Percentiles rank a stretch among this genome's conserved stretches.
Evolutionary conservation across 2,113 vertebrate genomes (phyloP).

Genomic region (Colius striatus): DNA sequence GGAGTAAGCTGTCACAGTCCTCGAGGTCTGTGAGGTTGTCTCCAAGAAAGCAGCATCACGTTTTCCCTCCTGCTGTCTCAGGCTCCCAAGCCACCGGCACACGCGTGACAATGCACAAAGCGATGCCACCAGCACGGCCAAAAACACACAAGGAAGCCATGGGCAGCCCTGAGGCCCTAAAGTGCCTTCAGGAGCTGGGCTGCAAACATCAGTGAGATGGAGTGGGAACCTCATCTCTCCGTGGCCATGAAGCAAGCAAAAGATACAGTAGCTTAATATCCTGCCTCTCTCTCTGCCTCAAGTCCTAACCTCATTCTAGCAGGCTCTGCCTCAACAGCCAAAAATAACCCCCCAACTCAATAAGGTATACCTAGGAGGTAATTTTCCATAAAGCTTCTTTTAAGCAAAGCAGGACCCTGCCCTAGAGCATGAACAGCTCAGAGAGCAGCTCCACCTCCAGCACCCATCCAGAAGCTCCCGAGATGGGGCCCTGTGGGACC

Average conservation of each 20-base stretch:
- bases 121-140: background rate
- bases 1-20: background rate
- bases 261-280: background rate
- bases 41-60: background rate
- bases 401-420: background rate
- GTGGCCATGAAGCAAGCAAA: background rate
- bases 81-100: background rate
- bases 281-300: background rate
- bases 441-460: background rate
- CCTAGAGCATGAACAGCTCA: background rate
- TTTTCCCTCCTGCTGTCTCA: fast-evolving
- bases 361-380: background rate
- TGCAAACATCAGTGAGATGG: background rate
- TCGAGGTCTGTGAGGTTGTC: background rate
- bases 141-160: background rate
- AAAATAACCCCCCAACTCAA: background rate
- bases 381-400: background rate
- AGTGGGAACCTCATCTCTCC: background rate
- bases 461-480: fast-evolving
- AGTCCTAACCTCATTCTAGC: background rate
- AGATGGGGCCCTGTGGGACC: background rate
- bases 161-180: background rate
- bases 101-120: fast-evolving
- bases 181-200: background rate
- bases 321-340: background rate